These are phyloP conservation scores for Taeniopygia guttata DNA, from an alignment of 2,797 vertebrate species.

Conservation along the genomic window DNA sequence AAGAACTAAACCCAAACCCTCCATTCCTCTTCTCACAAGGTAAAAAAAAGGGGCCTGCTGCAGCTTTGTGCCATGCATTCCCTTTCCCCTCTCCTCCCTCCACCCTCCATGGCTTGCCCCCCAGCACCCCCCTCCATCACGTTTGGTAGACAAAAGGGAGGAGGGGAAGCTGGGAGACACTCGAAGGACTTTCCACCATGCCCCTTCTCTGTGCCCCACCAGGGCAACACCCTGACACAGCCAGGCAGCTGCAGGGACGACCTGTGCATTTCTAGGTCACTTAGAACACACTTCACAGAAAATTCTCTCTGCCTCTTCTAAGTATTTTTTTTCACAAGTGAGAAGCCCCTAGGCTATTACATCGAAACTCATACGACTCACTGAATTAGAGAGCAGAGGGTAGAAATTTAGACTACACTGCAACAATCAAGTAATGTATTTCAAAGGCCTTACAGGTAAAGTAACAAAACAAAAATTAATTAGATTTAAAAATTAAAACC, in stretches of 20 bases:
- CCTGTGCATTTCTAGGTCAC: rapidly evolving
- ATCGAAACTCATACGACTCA: background rate
- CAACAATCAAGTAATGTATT: background rate
- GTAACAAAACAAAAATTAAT: rapidly evolving
- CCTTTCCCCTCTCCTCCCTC: background rate
- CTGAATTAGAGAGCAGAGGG: background rate
- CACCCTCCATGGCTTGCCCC: background rate
- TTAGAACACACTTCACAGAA: background rate
- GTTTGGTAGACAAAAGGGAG: rapidly evolving
- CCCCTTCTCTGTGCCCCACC: background rate
- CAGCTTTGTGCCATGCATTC: background rate
- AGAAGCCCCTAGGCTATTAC: background rate
- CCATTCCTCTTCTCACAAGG: background rate
- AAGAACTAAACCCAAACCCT: background rate
- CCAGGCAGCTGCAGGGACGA: background rate
- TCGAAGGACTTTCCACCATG: background rate
- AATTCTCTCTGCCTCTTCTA: background rate
- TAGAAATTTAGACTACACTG: background rate
- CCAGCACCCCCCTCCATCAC: background rate
- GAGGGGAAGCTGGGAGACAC: background rate
- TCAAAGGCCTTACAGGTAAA: background rate
- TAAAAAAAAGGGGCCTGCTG: rapidly evolving
- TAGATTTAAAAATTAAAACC: too few relatives aligned
- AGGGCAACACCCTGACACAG: background rate
- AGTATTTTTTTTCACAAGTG: background rate